These are phyloP conservation scores for Gymnoscelis rufifasciata DNA, from an alignment of 2,888 invertebrate genomes.

Conservation along the genomic window DNA sequence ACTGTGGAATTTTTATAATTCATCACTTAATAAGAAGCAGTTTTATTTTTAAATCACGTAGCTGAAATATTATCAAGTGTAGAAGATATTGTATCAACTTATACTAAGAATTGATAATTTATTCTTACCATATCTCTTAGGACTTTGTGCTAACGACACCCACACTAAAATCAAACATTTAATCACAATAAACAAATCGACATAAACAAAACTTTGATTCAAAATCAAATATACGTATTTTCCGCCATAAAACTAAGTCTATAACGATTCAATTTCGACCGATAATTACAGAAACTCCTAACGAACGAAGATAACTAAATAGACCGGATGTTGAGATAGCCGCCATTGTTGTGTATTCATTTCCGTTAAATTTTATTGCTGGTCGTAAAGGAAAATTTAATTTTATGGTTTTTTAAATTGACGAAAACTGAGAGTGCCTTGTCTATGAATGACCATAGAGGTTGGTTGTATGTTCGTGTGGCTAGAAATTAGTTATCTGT, in stretches of 20 bases:
- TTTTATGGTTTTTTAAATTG: slow-evolving; percentile 40
- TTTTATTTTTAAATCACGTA: too few species aligned
- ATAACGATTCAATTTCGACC: slow-evolving; percentile 61
- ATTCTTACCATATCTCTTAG: too few species aligned
- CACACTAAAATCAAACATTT: not conserved
- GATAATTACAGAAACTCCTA: slow-evolving; percentile 51
- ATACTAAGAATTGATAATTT: too few species aligned
- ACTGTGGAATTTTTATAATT: too few species aligned
- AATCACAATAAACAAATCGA: not conserved
- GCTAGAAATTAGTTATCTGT: too few species aligned
- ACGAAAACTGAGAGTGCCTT: slow-evolving; percentile 32
- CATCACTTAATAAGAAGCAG: too few species aligned
- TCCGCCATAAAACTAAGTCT: slow-evolving; percentile 26
- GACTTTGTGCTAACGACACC: too few species aligned
- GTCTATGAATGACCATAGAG: not conserved
- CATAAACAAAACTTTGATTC: slow-evolving; percentile 11
- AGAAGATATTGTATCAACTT: too few species aligned
- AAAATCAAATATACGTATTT: slow-evolving; percentile 10
- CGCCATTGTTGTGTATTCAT: slow-evolving; percentile 54
- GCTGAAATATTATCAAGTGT: too few species aligned
- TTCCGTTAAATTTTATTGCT: slow-evolving; percentile 52
- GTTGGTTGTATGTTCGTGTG: not conserved
- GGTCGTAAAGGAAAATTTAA: slow-evolving; percentile 47
- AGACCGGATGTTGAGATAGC: slow-evolving; percentile 52
- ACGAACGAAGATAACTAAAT: slow-evolving; percentile 50